Conservation (phyloP, 2,113 vertebrate genomes). For the Ammospiza nelsoni region DNA sequence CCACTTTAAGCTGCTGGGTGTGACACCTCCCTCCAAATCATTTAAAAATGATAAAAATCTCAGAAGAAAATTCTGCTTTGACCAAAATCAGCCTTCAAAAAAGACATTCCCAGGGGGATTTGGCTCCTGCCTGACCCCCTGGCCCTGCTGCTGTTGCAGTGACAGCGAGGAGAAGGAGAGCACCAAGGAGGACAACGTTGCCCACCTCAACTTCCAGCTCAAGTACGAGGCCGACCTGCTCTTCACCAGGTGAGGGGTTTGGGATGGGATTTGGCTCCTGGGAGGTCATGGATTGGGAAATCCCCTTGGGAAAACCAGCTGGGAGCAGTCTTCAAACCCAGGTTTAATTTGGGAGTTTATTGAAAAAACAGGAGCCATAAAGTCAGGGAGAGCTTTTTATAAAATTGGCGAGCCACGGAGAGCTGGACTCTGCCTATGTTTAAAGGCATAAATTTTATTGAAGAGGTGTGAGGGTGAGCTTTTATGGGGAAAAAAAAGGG, state of each 20-base stretch:
- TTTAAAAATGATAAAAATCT: background rate
- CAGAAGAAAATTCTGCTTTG: background rate
- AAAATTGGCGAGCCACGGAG: rapidly evolving
- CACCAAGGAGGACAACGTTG: conserved; percentile 84
- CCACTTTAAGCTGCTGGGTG: rapidly evolving
- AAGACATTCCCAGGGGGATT: background rate
- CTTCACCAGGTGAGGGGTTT: conserved; percentile 85
- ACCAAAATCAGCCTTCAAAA: background rate
- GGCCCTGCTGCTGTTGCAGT: conserved; percentile 56
- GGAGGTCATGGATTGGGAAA: rapidly evolving
- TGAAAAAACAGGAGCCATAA: background rate
- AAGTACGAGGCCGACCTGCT: conserved; percentile 90
- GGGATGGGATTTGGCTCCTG: background rate
- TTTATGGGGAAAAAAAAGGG: background rate
- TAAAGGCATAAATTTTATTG: background rate
- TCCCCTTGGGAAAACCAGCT: rapidly evolving
- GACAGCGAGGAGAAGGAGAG: conserved; percentile 83
- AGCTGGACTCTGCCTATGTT: rapidly evolving
- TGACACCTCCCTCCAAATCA: background rate
- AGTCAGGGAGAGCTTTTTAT: background rate
- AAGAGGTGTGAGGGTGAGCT: background rate
- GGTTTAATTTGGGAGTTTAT: background rate
- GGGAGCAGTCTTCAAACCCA: background rate
- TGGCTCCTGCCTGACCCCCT: background rate
- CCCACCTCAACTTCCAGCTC: conserved; percentile 80